A percentile compares a stretch with the other conserved stretches of the same genome.
Evolutionary conservation across 2,113 vertebrate genomes (phyloP).

Genomic region (Daubentonia madagascariensis): DNA sequence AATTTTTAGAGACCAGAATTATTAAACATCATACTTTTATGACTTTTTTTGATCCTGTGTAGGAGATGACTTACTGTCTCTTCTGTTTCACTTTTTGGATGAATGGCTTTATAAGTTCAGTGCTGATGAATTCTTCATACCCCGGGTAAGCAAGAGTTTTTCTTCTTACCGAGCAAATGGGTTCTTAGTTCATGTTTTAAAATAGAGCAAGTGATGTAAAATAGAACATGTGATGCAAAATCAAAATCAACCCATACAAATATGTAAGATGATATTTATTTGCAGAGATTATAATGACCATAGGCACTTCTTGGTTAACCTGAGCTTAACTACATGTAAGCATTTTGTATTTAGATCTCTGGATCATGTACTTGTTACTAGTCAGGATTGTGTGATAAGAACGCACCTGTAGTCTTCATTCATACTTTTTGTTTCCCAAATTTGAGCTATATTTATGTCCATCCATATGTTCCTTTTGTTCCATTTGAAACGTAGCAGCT

Average conservation of each 20-base stretch:
- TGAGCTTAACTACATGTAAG: not conserved
- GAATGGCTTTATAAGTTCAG: slow-evolving; percentile 98
- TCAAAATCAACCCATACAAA: not conserved
- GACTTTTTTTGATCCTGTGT: slow-evolving; percentile 42
- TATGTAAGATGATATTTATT: not conserved
- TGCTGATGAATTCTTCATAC: slow-evolving; percentile 93
- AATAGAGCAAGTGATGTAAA: slow-evolving; percentile 15
- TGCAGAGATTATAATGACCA: not conserved
- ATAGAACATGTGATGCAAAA: not conserved
- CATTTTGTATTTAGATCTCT: not conserved
- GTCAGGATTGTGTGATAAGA: not conserved
- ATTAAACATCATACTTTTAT: not conserved
- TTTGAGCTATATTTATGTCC: slow-evolving; percentile 22
- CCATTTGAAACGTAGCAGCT: not conserved
- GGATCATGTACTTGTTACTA: not conserved
- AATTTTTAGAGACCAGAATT: not conserved
- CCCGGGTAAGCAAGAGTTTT: slow-evolving; percentile 87
- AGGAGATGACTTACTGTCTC: slow-evolving; percentile 95
- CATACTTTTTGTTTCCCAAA: not conserved
- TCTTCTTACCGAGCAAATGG: slow-evolving; percentile 7
- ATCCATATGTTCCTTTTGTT: not conserved
- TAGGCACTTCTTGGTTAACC: not conserved
- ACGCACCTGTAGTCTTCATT: not conserved
- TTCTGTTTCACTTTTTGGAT: slow-evolving; percentile 95
- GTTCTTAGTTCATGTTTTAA: slow-evolving; percentile 47